These are phyloP conservation scores for Paramisgurnus dabryanus DNA, from an alignment of 2,113 vertebrate species.

Conservation along the genomic window DNA sequence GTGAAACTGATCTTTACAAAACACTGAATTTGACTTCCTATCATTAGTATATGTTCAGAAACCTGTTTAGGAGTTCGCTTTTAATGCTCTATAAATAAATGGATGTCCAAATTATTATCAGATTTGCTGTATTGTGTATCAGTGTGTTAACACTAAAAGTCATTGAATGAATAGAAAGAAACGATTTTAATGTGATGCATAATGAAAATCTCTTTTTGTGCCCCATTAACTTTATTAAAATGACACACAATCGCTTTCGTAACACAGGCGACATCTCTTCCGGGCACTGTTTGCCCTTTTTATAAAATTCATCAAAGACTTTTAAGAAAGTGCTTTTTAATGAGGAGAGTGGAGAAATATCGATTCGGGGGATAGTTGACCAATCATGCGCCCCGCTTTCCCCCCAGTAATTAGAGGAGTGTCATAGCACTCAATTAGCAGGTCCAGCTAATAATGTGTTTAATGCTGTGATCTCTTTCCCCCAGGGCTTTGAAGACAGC, in stretches of 20 bases:
- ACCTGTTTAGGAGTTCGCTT: too few species aligned
- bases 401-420: conserved; percentile 79
- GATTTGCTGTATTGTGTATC: background rate
- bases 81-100: background rate
- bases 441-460: conserved; percentile 83
- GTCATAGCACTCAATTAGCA: conserved; percentile 82
- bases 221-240: conserved; percentile 33
- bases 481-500: conserved; percentile 94
- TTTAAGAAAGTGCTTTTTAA: conserved; percentile 47
- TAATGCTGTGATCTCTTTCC: conserved; percentile 87
- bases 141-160: background rate
- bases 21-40: background rate
- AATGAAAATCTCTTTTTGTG: conserved; percentile 2
- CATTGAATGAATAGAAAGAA: background rate
- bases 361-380: conserved; percentile 69
- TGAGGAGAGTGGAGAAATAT: conserved; percentile 52
- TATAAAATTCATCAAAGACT: conserved; percentile 48
- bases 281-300: conserved; percentile 32
- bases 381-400: conserved; percentile 67
- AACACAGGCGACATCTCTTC: conserved; percentile 4
- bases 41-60: background rate
- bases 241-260: background rate
- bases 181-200: conserved; percentile 4
- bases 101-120: background rate
- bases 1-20: background rate